These are phyloP conservation scores for Aselliscus stoliczkanus DNA, from an alignment of 2,797 vertebrate species.

Conservation along the genomic window DNA sequence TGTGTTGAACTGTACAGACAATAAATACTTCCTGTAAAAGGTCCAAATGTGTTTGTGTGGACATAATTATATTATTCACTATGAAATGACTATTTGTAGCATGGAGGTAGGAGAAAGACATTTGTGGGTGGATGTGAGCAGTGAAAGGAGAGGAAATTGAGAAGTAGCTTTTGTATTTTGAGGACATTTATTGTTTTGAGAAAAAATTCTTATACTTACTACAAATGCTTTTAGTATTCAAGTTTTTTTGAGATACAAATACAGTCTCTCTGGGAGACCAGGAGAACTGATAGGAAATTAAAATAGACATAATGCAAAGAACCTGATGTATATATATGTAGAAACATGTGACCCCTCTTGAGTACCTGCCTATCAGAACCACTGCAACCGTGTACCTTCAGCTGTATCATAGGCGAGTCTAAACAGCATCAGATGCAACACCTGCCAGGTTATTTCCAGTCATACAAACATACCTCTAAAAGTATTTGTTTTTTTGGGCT, in stretches of 20 bases:
- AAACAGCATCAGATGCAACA: not conserved
- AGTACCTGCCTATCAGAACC: fast-evolving
- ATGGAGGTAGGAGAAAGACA: not conserved
- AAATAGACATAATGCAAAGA: not conserved
- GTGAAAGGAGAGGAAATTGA: not conserved
- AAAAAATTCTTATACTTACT: not conserved
- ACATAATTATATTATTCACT: not conserved
- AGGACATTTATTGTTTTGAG: not conserved
- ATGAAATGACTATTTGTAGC: not conserved
- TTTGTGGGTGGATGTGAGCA: not conserved
- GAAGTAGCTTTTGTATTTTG: not conserved
- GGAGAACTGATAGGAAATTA: not conserved
- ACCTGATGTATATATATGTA: not conserved
- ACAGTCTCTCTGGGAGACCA: not conserved
- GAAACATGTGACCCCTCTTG: not conserved
- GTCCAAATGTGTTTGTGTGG: not conserved
- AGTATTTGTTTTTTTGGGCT: not conserved
- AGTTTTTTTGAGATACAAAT: not conserved
- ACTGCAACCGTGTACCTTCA: not conserved
- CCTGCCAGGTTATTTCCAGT: not conserved
- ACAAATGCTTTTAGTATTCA: not conserved
- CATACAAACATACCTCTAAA: not conserved
- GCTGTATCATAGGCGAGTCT: not conserved
- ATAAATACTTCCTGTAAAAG: not conserved
- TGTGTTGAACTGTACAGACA: not conserved